Evolutionary conservation across 2,797 vertebrate genomes (phyloP).

Genomic region (Decapterus maruadsi): DNA sequence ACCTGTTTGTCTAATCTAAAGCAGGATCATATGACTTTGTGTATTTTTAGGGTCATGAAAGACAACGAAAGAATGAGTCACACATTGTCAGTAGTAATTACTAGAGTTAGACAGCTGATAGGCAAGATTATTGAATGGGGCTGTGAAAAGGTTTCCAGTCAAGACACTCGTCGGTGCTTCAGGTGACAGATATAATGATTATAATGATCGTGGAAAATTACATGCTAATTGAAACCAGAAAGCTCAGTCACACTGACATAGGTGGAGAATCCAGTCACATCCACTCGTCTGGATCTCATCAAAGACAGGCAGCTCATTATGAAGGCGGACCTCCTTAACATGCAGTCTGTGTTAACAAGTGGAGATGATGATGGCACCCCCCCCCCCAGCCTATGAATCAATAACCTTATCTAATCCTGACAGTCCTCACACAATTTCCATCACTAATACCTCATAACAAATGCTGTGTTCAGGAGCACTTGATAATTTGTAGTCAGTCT

Average conservation of each 20-base stretch:
- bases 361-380: not conserved
- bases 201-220: slow-evolving; percentile 21
- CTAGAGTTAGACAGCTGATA: not conserved
- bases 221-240: slow-evolving; percentile 15
- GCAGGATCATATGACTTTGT: not conserved
- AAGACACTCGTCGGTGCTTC: not conserved
- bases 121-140: not conserved
- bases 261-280: not conserved
- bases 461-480: too few relatives aligned
- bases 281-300: not conserved
- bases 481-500: too few relatives aligned
- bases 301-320: slow-evolving; percentile 9
- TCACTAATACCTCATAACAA: too few relatives aligned
- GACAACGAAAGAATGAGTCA: not conserved
- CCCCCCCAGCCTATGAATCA: too few relatives aligned
- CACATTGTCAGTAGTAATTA: not conserved
- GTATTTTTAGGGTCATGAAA: not conserved
- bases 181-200: slow-evolving; percentile 31
- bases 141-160: not conserved
- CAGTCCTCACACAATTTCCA: too few relatives aligned
- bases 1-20: not conserved
- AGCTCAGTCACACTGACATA: slow-evolving; percentile 8
- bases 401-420: too few relatives aligned
- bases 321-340: not conserved
- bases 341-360: not conserved